These are phyloP conservation scores for Ramphastos sulfuratus DNA, from an alignment of 2,113 vertebrate genomes.

Conservation along the genomic window DNA sequence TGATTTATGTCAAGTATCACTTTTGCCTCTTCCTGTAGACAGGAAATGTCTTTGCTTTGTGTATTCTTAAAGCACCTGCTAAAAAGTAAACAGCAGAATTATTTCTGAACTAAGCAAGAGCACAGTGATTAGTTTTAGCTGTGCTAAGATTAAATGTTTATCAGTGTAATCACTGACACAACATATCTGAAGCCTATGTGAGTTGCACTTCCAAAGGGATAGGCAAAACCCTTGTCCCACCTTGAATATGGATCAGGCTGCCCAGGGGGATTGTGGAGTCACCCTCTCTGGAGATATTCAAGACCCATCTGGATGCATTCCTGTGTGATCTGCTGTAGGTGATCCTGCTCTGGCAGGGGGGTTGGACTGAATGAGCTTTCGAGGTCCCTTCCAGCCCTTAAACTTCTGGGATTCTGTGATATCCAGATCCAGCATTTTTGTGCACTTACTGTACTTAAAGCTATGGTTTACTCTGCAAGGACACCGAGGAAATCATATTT, in stretches of 20 bases:
- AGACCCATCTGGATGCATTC: too few relatives aligned
- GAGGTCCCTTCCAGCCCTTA: too few relatives aligned
- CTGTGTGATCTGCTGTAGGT: too few relatives aligned
- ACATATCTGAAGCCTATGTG: neutral
- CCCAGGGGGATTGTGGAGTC: too few relatives aligned
- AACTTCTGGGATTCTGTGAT: neutral
- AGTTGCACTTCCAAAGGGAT: neutral
- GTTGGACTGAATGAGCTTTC: too few relatives aligned
- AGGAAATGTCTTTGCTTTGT: neutral
- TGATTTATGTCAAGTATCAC: neutral
- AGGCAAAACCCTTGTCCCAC: neutral
- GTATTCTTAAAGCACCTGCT: neutral
- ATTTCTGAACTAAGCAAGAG: constrained; percentile 33
- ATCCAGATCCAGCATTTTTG: neutral
- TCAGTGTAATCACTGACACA: neutral
- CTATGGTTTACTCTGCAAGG: neutral
- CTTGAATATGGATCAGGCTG: neutral
- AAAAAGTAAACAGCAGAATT: constrained; percentile 19
- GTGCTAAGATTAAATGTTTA: constrained; percentile 15
- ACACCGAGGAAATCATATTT: neutral
- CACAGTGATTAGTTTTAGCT: neutral
- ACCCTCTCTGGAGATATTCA: too few relatives aligned
- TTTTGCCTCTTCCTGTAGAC: neutral
- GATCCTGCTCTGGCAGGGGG: too few relatives aligned
- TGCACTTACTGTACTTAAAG: neutral